Base-by-base conservation (phyloP, 2,888 invertebrate species). In the Pachliopta kotzebuea region DNA sequence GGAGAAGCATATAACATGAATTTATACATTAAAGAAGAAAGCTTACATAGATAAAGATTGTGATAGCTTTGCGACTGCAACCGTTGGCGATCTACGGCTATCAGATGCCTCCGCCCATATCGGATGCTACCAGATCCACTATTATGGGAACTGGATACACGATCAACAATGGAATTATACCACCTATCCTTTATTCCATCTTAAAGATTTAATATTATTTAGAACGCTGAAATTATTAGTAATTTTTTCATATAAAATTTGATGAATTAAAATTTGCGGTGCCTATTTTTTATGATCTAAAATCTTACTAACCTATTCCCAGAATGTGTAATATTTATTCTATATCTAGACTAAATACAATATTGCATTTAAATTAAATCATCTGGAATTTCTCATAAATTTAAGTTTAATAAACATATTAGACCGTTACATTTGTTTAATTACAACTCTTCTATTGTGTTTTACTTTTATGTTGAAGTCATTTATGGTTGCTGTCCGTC, bases 81-180 rank as follows among this genome's bases (percentile, higher is more conserved):
- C 76, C 76, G 80, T 75, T 74, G 60, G 53, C 65, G 65, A 66
- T 70, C 67, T 77, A 79, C 57, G 81, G 83, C 84, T 86, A 86
- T 86, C 86, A 74, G 85, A 85, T 86, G 77, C 75, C 74, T 72
- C 75, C 74, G 67, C 69, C 85, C 85, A 83, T 86, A 86, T 85
- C 85, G 77, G 85, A 85, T 80, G 82, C 77, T 76, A 77, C 81
- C 73, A 72, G 68, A 71, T 73, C 70, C 72, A 67, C 78, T 75
- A 68, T 68, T 72, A 74, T 72, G 69, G 78, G 71, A 77, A 75
- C 73, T 76, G 73, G 76, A 76, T 77, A 75, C 76, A 74, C 74
- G 74, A 74, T 75, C 76, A 77, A 81, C 79, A 80, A 81, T 80
- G 77, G 79, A 80, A 79, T 77, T 77, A 79, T 77, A 62, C 58